Evolutionary conservation across 2,888 invertebrate genomes (phyloP).

Genomic region (Tinea trinotella): DNA sequence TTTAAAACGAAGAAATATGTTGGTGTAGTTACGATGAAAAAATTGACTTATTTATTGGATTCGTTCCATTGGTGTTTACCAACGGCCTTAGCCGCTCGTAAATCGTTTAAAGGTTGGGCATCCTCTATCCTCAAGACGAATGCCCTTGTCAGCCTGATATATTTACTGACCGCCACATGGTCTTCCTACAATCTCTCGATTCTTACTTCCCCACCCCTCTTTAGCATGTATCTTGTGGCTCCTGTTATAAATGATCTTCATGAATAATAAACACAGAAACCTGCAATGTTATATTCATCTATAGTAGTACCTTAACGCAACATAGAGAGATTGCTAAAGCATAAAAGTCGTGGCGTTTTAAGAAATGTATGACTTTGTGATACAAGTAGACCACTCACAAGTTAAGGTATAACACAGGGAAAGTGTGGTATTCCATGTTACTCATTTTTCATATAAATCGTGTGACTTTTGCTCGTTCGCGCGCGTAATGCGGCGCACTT

Average conservation of each 20-base stretch:
- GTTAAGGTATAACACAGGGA: background rate
- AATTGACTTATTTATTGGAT: constrained; percentile 43
- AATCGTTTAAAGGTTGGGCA: constrained; percentile 66
- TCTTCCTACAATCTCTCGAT: constrained; percentile 25
- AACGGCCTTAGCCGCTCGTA: constrained; percentile 55
- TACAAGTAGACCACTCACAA: background rate
- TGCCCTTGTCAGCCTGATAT: constrained; percentile 63
- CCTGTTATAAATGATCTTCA: constrained; percentile 24
- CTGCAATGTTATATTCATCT: constrained; percentile 2
- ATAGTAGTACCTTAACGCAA: too few relatives aligned
- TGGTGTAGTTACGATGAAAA: constrained; percentile 25
- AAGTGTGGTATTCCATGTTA: constrained; percentile 34
- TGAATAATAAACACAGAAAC: constrained; percentile 34
- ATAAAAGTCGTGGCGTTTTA: background rate
- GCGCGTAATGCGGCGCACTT: constrained; percentile 49
- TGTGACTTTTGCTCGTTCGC: constrained; percentile 44
- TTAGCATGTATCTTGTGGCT: constrained; percentile 41
- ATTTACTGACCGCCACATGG: constrained; percentile 60
- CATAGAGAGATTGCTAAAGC: background rate
- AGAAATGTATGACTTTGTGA: background rate
- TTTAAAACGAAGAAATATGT: constrained; percentile 12
- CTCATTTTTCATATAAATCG: constrained; percentile 53
- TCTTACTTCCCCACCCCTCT: constrained; percentile 33
- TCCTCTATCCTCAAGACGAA: constrained; percentile 63
- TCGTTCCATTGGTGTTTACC: constrained; percentile 35